Conservation (phyloP, 2,888 invertebrate species). For the Trachelus troglodyta region DNA sequence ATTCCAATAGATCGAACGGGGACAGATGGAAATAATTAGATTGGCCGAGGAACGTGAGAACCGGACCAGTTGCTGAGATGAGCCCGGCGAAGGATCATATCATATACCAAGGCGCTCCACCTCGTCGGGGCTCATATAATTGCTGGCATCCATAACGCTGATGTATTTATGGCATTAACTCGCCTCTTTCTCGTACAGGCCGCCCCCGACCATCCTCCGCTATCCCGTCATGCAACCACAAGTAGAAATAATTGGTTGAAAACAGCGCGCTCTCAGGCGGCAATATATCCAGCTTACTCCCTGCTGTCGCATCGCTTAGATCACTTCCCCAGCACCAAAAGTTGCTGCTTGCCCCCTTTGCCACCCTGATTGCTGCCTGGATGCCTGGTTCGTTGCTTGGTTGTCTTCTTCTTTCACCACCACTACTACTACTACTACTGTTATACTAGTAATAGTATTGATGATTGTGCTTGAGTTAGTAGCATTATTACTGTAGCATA, state of each 20-base stretch:
- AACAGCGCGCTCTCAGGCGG: constrained; percentile 61
- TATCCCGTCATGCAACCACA: constrained; percentile 72
- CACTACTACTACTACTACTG: background rate
- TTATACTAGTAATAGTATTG: constrained; percentile 23
- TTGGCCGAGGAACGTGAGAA: constrained; percentile 56
- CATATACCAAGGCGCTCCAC: constrained; percentile 57
- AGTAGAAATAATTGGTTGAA: constrained; percentile 66
- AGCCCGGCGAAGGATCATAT: constrained; percentile 55
- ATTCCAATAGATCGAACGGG: constrained; percentile 14
- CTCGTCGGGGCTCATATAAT: constrained; percentile 64
- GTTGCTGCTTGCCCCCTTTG: constrained; percentile 58
- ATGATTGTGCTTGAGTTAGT: constrained; percentile 44
- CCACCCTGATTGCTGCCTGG: constrained; percentile 41
- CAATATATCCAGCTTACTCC: constrained; percentile 66
- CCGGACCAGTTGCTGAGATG: constrained; percentile 54
- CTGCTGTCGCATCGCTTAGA: constrained; percentile 64
- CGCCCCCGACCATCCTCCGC: constrained; percentile 57
- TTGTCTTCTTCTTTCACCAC: constrained; percentile 27
- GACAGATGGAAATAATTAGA: constrained; percentile 51
- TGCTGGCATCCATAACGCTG: constrained; percentile 66
- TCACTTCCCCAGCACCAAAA: constrained; percentile 60
- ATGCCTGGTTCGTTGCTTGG: constrained; percentile 36
- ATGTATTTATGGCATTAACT: constrained; percentile 67
- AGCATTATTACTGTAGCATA: constrained; percentile 63
- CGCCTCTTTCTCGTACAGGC: constrained; percentile 61